Base-by-base conservation (phyloP, 2,888 invertebrate genomes). In the Adineta ricciae region DNA sequence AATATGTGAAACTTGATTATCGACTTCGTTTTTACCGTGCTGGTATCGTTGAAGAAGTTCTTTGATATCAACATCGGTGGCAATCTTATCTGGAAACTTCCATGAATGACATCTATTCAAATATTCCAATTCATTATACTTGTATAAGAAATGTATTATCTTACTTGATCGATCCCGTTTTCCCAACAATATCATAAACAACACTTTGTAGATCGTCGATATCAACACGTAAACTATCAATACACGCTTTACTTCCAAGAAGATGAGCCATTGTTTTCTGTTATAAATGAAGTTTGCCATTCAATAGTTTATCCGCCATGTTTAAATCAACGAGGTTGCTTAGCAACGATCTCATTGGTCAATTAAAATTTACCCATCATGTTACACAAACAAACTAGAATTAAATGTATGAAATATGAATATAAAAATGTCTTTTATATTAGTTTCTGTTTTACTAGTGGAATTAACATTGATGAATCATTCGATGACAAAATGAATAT, bases 31-130 rank as follows among this genome's bases (percentile, higher is more conserved):
- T 72, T 88, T 88, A 84, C 87, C 87, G 85, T 87, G 89, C 83
- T 88, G 88, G 86, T 90, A 89, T 84, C 88, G 86, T 64, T 90
- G 89, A 46, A 90, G 86, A 46, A 90, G 87, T 52, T 90, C 89
- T 19, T 88, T 88, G 14, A 90, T 88, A 86, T 90, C 89, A 49
- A 90, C 86, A 82, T 90, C 89, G 84, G 87, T 86, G 2, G 90
- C 88, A 41, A 87, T 85, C 85, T 90, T 89, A 87, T 90, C 90
- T 2, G 90, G 90, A 86, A 89, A 90, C 85, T 90, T 90, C 90
- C 90, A 90, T n/a, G 90, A 90, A n/a, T 89, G 88, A 72, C 86
- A 87, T 24, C 87, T 85, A 73, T 73, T 54, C 64, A 64, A 78
- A 24, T 24, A 36, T 78, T 78, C 0, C 9, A 46, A 46, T 46